Conservation (phyloP, 2,888 invertebrate genomes). For the Amblyteles armatorius region DNA sequence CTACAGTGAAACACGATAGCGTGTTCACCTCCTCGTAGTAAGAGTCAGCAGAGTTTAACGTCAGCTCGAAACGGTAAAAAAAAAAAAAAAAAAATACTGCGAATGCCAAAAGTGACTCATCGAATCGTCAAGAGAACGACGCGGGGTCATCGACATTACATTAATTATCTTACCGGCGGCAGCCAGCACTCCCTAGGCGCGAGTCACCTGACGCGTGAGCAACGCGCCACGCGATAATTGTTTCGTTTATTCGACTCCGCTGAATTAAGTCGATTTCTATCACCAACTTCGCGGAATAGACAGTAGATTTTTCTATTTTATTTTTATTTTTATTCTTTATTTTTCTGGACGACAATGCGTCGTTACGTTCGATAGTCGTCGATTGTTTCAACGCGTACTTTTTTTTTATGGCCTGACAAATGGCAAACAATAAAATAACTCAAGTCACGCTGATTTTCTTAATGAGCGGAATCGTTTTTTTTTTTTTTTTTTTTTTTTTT, state of each 20-base stretch:
- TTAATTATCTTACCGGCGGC: slow-evolving; percentile 41
- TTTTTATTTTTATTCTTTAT: not conserved
- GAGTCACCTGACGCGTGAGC: slow-evolving; percentile 37
- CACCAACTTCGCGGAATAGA: slow-evolving; percentile 5
- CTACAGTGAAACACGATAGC: slow-evolving; percentile 32
- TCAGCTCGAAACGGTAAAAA: slow-evolving; percentile 62
- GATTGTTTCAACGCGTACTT: not conserved
- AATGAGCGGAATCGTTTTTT: slow-evolving; percentile 48
- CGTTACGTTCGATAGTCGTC: slow-evolving; percentile 3
- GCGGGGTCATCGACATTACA: slow-evolving; percentile 75
- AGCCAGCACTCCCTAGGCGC: slow-evolving; percentile 17
- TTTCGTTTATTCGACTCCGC: slow-evolving; percentile 35
- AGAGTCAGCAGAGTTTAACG: slow-evolving; percentile 60
- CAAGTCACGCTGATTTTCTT: slow-evolving; percentile 57
- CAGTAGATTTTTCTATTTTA: too few relatives aligned
- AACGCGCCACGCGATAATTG: slow-evolving; percentile 25
- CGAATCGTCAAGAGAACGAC: slow-evolving; percentile 73
- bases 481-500: slow-evolving; percentile 37
- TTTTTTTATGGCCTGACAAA: not conserved
- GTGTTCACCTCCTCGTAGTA: slow-evolving; percentile 27
- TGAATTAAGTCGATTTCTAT: slow-evolving; percentile 17
- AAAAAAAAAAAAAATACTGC: slow-evolving; percentile 67
- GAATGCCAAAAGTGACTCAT: slow-evolving; percentile 78
- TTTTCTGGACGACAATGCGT: not conserved
- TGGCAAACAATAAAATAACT: slow-evolving; percentile 48